A percentile compares a stretch with the other conserved stretches of the same genome.
Evolutionary conservation across 2,888 invertebrate genomes (phyloP).

Genomic region (Hipparchia sbordonii): DNA sequence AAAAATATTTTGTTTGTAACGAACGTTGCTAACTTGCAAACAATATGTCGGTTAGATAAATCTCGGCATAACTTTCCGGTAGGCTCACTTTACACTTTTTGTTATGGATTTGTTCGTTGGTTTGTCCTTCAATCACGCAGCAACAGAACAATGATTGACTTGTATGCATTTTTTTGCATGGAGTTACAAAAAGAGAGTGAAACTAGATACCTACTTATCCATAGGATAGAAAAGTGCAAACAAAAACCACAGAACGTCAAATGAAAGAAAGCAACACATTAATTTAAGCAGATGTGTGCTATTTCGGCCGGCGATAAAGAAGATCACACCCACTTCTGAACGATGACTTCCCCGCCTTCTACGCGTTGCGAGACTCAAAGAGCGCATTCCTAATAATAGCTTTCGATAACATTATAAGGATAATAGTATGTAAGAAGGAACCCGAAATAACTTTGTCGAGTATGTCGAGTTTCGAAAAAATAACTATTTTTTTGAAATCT

Average conservation of each 20-base stretch:
- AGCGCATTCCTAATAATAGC: background rate
- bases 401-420: too few relatives aligned
- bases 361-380: conserved; percentile 18
- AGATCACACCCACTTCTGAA: conserved; percentile 68
- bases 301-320: conserved; percentile 42
- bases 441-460: too few relatives aligned
- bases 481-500: too few relatives aligned
- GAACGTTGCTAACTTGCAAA: background rate
- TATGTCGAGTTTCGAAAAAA: too few relatives aligned
- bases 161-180: too few relatives aligned
- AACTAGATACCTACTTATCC: too few relatives aligned
- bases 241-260: conserved; percentile 16
- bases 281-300: conserved; percentile 35
- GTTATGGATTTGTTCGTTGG: too few relatives aligned
- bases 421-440: too few relatives aligned
- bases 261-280: conserved; percentile 25
- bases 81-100: background rate
- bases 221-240: background rate
- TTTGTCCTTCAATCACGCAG: too few relatives aligned
- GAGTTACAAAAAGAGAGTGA: too few relatives aligned
- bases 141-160: too few relatives aligned
- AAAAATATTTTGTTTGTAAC: too few relatives aligned
- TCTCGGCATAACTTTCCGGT: background rate
- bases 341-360: conserved; percentile 59
- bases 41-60: background rate